phyloP scores from a whole-genome alignment of 2,888 invertebrate genomes.

The Margaritifera margaritifera region DNA sequence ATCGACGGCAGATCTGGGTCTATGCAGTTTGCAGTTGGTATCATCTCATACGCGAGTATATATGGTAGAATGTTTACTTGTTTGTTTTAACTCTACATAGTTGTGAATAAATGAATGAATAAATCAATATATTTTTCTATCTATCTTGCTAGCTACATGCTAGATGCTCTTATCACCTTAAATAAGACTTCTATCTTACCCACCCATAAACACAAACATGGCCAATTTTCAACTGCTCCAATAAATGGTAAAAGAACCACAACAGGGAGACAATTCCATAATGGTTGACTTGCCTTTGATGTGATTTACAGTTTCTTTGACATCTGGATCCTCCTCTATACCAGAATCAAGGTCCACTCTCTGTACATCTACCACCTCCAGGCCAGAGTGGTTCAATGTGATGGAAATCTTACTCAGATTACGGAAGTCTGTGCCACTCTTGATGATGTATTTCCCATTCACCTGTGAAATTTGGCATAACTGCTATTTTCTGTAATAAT shows the following conservation, averaged over 20 bases:
- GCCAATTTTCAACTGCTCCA: not conserved
- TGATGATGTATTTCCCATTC: constrained; percentile 86
- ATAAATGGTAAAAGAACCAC: not conserved
- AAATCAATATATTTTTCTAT: too few species aligned
- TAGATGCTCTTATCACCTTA: too few species aligned
- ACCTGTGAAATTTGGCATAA: constrained; percentile 74
- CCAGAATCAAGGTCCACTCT: constrained; percentile 79
- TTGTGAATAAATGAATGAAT: too few species aligned
- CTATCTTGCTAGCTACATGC: too few species aligned
- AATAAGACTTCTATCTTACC: not conserved
- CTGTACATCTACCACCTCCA: constrained; percentile 78
- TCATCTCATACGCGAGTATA: too few species aligned
- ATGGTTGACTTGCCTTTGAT: constrained; percentile 78
- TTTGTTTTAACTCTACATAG: too few species aligned
- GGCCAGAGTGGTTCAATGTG: constrained; percentile 76
- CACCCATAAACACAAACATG: not conserved
- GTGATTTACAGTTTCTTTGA: constrained; percentile 83
- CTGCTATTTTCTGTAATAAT: not conserved
- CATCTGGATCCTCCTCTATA: constrained; percentile 80
- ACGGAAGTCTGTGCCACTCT: constrained; percentile 93
- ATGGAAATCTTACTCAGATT: constrained; percentile 88
- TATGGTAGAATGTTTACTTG: too few species aligned
- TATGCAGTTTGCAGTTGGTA: too few species aligned
- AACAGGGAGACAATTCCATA: not conserved
- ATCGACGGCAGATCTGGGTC: too few species aligned